Evolutionary conservation across 2,888 invertebrate genomes (phyloP), one percentile per base, ranked within the genome.

Genomic region (Argyresthia albistria): DNA sequence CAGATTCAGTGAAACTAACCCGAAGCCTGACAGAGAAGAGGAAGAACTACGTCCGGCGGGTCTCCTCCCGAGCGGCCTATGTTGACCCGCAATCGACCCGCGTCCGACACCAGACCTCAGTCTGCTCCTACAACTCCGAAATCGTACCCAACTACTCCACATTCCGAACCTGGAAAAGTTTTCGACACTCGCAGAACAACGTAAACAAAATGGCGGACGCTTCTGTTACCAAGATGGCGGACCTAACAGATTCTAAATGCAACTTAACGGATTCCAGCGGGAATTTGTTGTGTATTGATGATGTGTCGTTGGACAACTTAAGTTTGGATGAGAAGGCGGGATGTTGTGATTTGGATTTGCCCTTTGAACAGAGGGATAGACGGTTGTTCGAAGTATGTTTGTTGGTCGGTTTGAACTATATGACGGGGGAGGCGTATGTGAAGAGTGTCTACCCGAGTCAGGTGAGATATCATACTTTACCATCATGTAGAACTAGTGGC

Each of bases 361-460:
- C 82, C 0, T 80, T 82, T 55, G 81, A 76, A 59, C 73, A 79
- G 0, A 60, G 80, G 6, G 81, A 82, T 11, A 70, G 68, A 12
- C 79, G 90, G 7, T 62, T 94, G 50, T 93, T 93, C 62, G 91
- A 93, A 64, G 89, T 92, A 42, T 91, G 93, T 58, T 64, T 94
- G 10, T 75, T 94, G 54, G 91, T 93, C 35, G 93, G 93, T 0
- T 75, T 92, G 57, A 91, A 92, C 60, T 86, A 90, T 62, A 90
- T 90, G 76, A 89, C 88, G 0, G 90, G 90, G 47, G 82, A 89
- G 65, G 92, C 93, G 2, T 93, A 93, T 67, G 90, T 93, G 53
- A 93, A 93, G 67, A 91, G 89, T 59, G 91, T 91, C 59, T 93
- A 90, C 78, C 93, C 93, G 6, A 75, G 77, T 57, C 87, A 91